Evolutionary conservation across 2,888 invertebrate genomes (phyloP).

Genomic region (Eristalinus aeneus): DNA sequence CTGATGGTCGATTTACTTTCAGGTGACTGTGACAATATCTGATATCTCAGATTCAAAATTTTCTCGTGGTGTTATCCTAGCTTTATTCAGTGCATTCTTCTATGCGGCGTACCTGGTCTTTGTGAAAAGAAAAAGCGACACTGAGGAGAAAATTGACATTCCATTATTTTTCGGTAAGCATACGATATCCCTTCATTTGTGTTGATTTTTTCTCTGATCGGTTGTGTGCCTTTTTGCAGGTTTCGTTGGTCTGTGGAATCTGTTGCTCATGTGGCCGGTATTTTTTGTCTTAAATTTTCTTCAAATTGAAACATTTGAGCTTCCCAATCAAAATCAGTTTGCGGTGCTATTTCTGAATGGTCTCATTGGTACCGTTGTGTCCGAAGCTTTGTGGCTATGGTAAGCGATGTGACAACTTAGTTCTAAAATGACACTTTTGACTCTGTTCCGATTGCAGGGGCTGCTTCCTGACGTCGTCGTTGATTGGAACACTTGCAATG

Average conservation of each 20-base stretch:
- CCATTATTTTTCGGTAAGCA: conserved; percentile 95
- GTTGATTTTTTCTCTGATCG: conserved; percentile 29
- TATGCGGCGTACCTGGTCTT: conserved; percentile 95
- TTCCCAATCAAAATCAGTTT: conserved; percentile 92
- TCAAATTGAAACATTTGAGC: conserved; percentile 90
- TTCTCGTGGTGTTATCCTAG: conserved; percentile 89
- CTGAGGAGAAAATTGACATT: conserved; percentile 96
- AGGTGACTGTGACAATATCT: conserved; percentile 90
- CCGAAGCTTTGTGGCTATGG: conserved; percentile 97
- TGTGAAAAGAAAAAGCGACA: conserved; percentile 91
- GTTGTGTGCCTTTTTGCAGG: conserved; percentile 82
- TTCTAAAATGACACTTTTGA: neutral
- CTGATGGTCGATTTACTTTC: conserved; percentile 67
- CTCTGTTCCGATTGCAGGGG: conserved; percentile 85
- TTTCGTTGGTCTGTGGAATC: conserved; percentile 95
- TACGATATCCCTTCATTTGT: neutral
- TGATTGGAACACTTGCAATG: conserved; percentile 92
- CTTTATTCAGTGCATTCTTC: conserved; percentile 92
- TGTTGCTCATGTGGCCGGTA: conserved; percentile 93
- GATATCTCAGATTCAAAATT: conserved; percentile 87
- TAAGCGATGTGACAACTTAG: conserved; percentile 78
- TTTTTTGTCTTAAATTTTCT: conserved; percentile 93
- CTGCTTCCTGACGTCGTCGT: conserved; percentile 94
- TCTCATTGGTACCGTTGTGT: conserved; percentile 93
- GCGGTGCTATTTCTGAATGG: conserved; percentile 91